Conservation (phyloP, 2,113 vertebrate genomes). For the Holacanthus passer region DNA sequence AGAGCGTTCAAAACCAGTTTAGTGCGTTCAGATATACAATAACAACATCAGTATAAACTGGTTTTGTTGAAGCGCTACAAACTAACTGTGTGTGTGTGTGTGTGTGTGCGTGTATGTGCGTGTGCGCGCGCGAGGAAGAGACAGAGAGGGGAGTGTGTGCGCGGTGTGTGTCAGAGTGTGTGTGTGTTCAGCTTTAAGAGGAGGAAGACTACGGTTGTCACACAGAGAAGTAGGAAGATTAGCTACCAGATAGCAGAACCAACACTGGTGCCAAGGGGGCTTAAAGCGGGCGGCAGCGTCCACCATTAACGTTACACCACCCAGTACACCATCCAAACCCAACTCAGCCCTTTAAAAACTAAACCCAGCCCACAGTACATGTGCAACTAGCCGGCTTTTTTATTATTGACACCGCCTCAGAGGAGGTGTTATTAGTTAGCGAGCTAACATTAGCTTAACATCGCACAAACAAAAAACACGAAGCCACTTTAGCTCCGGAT, state of each 20-base stretch:
- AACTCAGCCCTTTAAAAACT: constrained; percentile 78
- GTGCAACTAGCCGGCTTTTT: constrained; percentile 77
- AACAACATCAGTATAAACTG: not conserved
- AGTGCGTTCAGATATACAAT: not conserved
- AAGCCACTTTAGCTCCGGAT: constrained; percentile 39
- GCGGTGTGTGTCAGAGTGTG: constrained; percentile 60
- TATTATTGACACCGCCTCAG: constrained; percentile 74
- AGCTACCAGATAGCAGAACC: constrained; percentile 89
- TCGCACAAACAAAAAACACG: constrained; percentile 76
- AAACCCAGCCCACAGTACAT: constrained; percentile 77
- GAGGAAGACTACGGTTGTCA: constrained; percentile 85
- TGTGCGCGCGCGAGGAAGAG: constrained; percentile 53
- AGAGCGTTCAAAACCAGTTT: constrained; percentile 8
- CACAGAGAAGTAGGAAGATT: constrained; percentile 84
- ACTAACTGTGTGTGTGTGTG: constrained; percentile 33
- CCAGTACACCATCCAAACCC: constrained; percentile 54
- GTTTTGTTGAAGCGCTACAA: constrained; percentile 49
- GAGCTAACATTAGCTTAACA: constrained; percentile 76
- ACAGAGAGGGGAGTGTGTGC: constrained; percentile 57
- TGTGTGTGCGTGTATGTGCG: constrained; percentile 27
- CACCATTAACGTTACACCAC: constrained; percentile 70
- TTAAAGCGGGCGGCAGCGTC: constrained; percentile 70
- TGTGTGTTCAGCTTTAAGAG: constrained; percentile 86
- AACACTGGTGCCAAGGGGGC: constrained; percentile 84
- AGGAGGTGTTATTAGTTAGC: constrained; percentile 76